Percentiles rank a stretch among this genome's conserved stretches.
Evolutionary conservation across 2,888 invertebrate genomes (phyloP).

Genomic region (Platypus cylindrus): DNA sequence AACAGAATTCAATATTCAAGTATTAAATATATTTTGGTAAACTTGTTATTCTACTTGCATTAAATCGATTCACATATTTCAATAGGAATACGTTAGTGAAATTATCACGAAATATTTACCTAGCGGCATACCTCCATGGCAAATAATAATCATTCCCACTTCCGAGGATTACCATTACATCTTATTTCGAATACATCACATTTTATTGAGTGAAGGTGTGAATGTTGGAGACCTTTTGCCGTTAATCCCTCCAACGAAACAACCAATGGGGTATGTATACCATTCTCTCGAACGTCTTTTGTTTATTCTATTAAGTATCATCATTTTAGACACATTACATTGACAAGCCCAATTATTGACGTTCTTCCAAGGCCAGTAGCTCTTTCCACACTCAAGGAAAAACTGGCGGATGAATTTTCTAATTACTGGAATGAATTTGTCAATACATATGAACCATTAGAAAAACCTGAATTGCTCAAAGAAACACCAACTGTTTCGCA

Average conservation of each 20-base stretch:
- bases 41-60: too few relatives aligned
- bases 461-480: conserved; percentile 53
- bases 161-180: conserved; percentile 52
- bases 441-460: conserved; percentile 63
- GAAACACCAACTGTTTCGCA: conserved; percentile 45
- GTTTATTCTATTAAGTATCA: conserved; percentile 2
- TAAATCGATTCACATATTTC: conserved; percentile 3
- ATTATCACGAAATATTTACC: conserved; percentile 66
- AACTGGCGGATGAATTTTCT: conserved; percentile 52
- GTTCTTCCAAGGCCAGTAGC: conserved; percentile 49
- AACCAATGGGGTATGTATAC: conserved; percentile 25
- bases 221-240: conserved; percentile 65
- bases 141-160: conserved; percentile 58
- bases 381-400: conserved; percentile 52
- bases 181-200: conserved; percentile 61
- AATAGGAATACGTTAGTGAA: conserved; percentile 63
- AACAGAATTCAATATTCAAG: conserved; percentile 62
- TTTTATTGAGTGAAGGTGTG: conserved; percentile 59
- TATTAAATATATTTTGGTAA: too few relatives aligned
- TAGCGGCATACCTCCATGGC: conserved; percentile 64
- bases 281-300: too few relatives aligned
- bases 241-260: conserved; percentile 36
- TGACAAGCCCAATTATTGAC: conserved; percentile 39
- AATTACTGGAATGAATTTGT: conserved; percentile 73
- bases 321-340: conserved; percentile 18